Evolutionary conservation across 2,797 vertebrate genomes (phyloP).

Genomic region (Gastrophryne carolinensis): DNA sequence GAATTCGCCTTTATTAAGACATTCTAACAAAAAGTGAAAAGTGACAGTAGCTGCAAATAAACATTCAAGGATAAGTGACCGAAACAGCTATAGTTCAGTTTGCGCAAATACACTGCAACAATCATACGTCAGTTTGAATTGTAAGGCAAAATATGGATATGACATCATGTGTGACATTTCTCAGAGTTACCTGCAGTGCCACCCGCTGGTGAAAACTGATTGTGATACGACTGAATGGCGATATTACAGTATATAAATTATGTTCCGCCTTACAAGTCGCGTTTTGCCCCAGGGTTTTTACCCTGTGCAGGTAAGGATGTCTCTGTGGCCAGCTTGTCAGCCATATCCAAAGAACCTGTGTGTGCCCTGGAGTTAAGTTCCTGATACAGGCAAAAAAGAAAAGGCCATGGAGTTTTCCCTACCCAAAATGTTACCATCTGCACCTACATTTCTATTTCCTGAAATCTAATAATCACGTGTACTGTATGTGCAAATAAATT

Average conservation of each 20-base stretch:
- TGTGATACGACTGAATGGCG: not conserved
- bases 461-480: not conserved
- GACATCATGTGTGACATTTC: not conserved
- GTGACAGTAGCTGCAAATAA: not conserved
- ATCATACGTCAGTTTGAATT: not conserved
- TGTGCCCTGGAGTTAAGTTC: not conserved
- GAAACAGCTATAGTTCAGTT: not conserved
- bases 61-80: not conserved
- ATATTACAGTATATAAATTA: too few relatives aligned
- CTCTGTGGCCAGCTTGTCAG: not conserved
- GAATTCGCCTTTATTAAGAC: not conserved
- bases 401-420: too few relatives aligned
- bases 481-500: not conserved
- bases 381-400: not conserved
- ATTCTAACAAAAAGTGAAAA: not conserved
- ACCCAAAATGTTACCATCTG: not conserved
- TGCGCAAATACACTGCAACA: not conserved
- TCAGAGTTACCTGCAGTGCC: not conserved
- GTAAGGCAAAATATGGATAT: not conserved
- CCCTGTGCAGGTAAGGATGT: not conserved
- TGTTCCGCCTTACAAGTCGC: too few relatives aligned
- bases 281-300: not conserved
- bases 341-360: not conserved
- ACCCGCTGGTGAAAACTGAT: not conserved
- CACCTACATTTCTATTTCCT: not conserved